phyloP scores from a whole-genome alignment of 2,888 invertebrate genomes.

The Furcula furcula region DNA sequence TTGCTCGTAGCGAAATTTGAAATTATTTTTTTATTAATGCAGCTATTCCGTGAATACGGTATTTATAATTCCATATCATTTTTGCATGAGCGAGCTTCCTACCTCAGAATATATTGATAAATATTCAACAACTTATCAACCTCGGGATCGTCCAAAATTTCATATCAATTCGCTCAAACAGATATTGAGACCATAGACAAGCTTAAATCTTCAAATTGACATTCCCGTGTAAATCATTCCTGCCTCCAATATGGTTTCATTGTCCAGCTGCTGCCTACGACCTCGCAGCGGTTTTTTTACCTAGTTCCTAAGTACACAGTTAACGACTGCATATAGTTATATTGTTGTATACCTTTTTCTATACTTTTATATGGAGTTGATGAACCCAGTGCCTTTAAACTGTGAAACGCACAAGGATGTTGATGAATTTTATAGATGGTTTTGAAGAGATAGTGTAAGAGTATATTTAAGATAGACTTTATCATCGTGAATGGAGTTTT shows the following conservation, averaged over 20 bases:
- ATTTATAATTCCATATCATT: too few relatives aligned
- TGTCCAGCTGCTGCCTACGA: slow-evolving; percentile 15
- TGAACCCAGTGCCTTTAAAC: slow-evolving; percentile 44
- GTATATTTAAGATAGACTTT: slow-evolving; percentile 20
- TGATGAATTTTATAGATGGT: slow-evolving; percentile 41
- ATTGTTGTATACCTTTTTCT: slow-evolving; percentile 34
- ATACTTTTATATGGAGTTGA: slow-evolving; percentile 32
- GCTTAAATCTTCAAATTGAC: slow-evolving; percentile 7
- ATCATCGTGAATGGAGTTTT: slow-evolving; percentile 8
- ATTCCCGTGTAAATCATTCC: slow-evolving; percentile 22
- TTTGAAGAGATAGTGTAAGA: slow-evolving; percentile 45
- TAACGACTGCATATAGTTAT: slow-evolving; percentile 7
- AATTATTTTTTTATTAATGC: too few relatives aligned
- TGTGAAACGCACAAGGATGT: slow-evolving; percentile 33
- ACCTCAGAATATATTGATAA: too few relatives aligned
- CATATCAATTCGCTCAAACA: too few relatives aligned
- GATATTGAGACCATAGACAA: slow-evolving; percentile 8
- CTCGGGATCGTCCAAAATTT: too few relatives aligned
- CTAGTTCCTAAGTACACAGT: slow-evolving; percentile 39
- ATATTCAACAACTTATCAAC: too few relatives aligned
- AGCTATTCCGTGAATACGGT: too few relatives aligned
- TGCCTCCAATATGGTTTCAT: slow-evolving; percentile 8
- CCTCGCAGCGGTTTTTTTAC: slow-evolving; percentile 6
- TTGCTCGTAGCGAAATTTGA: too few relatives aligned
- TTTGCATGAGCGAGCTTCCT: too few relatives aligned